Evolutionary conservation across 2,113 vertebrate genomes (phyloP), one percentile per base, ranked within the genome.

Genomic region (Alaudala cheleensis): DNA sequence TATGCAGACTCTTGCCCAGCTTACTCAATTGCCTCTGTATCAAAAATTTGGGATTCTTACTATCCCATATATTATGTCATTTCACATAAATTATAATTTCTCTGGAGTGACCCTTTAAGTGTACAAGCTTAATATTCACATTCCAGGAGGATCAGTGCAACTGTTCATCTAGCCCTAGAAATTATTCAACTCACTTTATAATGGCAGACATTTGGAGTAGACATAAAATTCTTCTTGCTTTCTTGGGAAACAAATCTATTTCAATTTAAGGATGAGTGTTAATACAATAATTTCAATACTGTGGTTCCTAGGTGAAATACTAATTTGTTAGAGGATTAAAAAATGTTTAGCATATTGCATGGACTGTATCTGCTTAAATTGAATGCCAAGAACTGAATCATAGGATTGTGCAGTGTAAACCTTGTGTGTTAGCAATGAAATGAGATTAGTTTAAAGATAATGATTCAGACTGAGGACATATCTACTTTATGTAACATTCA

Each of bases 291-390:
- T 92, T 70, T 73, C 14, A 64, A 81, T 77, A 86, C 25, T 78
- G 15, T 51, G 12, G 5, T 76, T 78, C 51, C 58, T 92, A 88
- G 25, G 5, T 88, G 64, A 92, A 92, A 81, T 18, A 93, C 23
- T 85, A 94, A 58, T 81, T 91, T 90, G 54, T 77, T 57, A 82
- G 78, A 80, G 40, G 42, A 86, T 95, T 96, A 81, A 86, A 92
- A 92, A 95, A 12, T 53, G 93, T 92, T 96, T 95, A 51, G 17
- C 18, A 50, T 73, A 81, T 45, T 76, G 54, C 49, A 23, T 64
- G 7, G 45, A 70, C 51, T 79, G 26, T 29, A 85, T 25, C 49
- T 81, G 5, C 65, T 40, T n/a, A 92, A 92, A 56, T 62, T 10
- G 37, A 76, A 86, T 82, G 25, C 20, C 64, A 91, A 21, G 12